Base-by-base conservation (phyloP, 2,888 invertebrate genomes). In the Amphipoea oculea region DNA sequence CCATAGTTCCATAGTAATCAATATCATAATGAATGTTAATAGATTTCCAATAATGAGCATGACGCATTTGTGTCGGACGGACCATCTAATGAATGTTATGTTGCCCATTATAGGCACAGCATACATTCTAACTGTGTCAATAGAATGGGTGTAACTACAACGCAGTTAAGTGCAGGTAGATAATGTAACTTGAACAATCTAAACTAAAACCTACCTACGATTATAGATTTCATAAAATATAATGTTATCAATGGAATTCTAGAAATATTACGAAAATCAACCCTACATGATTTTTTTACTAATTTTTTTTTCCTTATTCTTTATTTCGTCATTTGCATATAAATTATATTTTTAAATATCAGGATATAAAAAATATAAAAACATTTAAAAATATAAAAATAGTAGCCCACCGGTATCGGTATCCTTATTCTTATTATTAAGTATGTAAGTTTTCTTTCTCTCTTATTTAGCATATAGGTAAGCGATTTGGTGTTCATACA, bases 61-160 rank as follows among this genome's bases (percentile, higher is more conserved):
- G 89, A 86, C 84, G 81, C 78, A 83, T 76, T 75, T 66, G 76
- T 83, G 87, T 78, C 81, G 57, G 75, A 62, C 78, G 54, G 51
- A 29, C 78, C 77, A 68, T 81, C 81, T 84, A 86, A 88, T 83
- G 78, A 88, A 89, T 84, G 78, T 79, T 84, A 79, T 87, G 81
- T 73, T 84, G 79, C 77, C 81, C 75, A 80, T 84, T 84, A 78
- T 71, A 88, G 73, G 86, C 73, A 72, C 75, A 83, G 62, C 84
- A 78, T 63, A 86, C 77, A 87, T 81, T 80, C 48, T 76, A 88
- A 88, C 85, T 81, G 84, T 88, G 89, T 86, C 86, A 88, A 86
- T 86, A 83, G 84, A 87, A 87, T 86, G 74, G 78, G 79, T 86
- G 79, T 77, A 74, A 75, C 65, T 78, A 83, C 76, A 74, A 23